Conservation (phyloP, 2,113 vertebrate genomes). For the Hippocampus abdominalis region DNA sequence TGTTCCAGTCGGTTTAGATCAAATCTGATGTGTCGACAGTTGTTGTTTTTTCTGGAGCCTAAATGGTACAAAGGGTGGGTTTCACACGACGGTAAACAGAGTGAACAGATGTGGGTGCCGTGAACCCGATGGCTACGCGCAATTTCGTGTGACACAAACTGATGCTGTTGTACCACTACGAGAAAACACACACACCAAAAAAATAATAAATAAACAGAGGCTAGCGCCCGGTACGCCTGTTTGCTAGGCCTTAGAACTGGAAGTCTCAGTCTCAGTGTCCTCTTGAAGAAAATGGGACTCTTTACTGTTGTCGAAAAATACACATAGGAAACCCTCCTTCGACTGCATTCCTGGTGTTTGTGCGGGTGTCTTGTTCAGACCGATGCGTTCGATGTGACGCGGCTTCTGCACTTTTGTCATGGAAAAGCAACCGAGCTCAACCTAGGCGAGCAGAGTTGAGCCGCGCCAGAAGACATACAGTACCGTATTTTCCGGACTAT, state of each 20-base stretch:
- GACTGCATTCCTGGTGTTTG: too few species aligned
- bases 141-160: not conserved
- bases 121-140: not conserved
- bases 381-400: not conserved
- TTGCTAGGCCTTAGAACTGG: not conserved
- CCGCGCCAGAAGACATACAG: too few species aligned
- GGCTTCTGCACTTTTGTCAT: too few species aligned
- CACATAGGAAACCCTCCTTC: too few species aligned
- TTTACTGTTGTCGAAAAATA: too few species aligned
- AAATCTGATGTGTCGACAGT: not conserved
- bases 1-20: slow-evolving; percentile 8
- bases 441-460: not conserved
- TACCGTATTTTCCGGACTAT: too few species aligned
- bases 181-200: too few species aligned
- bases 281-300: too few species aligned
- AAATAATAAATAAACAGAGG: not conserved
- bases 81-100: not conserved
- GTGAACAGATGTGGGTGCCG: not conserved
- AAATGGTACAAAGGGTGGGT: not conserved
- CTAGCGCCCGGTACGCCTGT: too few species aligned
- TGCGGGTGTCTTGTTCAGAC: not conserved
- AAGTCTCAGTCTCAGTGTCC: too few species aligned
- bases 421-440: not conserved
- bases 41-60: not conserved
- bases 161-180: not conserved